Conservation (phyloP, 2,797 vertebrate species). For the Tinamus major region DNA sequence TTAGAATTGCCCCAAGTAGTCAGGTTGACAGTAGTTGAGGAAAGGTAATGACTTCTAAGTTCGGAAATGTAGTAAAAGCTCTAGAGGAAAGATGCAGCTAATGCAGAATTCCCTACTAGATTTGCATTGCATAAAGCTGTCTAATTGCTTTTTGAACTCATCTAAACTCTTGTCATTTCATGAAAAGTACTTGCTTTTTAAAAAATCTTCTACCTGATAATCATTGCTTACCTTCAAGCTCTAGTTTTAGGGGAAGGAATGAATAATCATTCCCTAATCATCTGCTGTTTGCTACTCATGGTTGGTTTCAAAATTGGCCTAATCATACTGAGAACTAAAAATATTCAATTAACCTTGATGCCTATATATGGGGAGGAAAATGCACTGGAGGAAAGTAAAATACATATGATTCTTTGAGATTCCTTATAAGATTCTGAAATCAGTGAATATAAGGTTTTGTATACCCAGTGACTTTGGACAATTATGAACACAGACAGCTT, state of each 20-base stretch:
- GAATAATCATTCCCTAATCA: neutral
- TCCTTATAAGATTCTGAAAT: neutral
- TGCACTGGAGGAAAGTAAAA: neutral
- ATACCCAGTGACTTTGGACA: neutral
- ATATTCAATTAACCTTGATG: neutral
- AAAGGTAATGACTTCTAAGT: neutral
- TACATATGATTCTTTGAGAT: neutral
- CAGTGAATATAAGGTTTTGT: neutral
- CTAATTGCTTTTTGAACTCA: neutral
- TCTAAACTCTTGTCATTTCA: neutral
- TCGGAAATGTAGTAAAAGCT: neutral
- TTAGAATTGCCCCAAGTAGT: neutral
- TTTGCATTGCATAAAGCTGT: slow-evolving; percentile 12
- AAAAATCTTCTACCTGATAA: neutral
- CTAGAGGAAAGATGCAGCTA: neutral
- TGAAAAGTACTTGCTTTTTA: slow-evolving; percentile 26
- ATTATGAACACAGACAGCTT: neutral
- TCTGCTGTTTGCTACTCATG: neutral
- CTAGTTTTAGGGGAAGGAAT: slow-evolving; percentile 19
- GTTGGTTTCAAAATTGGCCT: neutral
- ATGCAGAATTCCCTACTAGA: neutral
- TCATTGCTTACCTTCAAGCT: neutral
- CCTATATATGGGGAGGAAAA: neutral
- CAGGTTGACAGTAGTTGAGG: neutral
- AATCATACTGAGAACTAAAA: neutral